Evolutionary conservation across 2,113 vertebrate species (phyloP).

Genomic region (pig (Sus scrofa)): DNA sequence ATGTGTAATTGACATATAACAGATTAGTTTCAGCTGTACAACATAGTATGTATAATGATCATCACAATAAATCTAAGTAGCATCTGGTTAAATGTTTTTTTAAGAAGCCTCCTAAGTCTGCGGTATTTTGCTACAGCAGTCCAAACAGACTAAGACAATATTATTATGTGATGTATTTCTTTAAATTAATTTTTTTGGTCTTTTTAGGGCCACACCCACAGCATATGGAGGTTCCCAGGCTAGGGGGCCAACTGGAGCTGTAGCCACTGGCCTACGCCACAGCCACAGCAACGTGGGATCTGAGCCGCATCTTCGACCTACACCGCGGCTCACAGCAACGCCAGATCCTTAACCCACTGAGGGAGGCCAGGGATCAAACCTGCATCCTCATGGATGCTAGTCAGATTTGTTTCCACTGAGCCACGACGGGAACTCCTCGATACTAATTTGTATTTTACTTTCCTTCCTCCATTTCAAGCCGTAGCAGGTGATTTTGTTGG

Average conservation of each 20-base stretch:
- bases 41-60: not conserved
- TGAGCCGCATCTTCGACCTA: no score
- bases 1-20: not conserved
- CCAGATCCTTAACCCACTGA: no score
- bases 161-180: not conserved
- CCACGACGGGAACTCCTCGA: no score
- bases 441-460: slow-evolving; percentile 14
- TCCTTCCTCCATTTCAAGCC: slow-evolving; percentile 7
- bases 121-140: not conserved
- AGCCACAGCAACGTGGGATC: no score
- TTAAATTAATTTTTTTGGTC: not conserved
- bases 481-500: slow-evolving; percentile 5
- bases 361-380: no score
- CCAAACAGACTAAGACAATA: not conserved
- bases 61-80: not conserved
- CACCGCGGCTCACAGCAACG: no score
- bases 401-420: no score
- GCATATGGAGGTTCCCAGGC: no score
- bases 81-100: not conserved
- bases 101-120: not conserved
- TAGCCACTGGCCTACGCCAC: no score
- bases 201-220: no score
- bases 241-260: no score
- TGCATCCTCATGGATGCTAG: no score
- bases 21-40: not conserved